These are phyloP conservation scores for Yponomeuta malinellus DNA, from an alignment of 2,888 invertebrate species.

Conservation along the genomic window DNA sequence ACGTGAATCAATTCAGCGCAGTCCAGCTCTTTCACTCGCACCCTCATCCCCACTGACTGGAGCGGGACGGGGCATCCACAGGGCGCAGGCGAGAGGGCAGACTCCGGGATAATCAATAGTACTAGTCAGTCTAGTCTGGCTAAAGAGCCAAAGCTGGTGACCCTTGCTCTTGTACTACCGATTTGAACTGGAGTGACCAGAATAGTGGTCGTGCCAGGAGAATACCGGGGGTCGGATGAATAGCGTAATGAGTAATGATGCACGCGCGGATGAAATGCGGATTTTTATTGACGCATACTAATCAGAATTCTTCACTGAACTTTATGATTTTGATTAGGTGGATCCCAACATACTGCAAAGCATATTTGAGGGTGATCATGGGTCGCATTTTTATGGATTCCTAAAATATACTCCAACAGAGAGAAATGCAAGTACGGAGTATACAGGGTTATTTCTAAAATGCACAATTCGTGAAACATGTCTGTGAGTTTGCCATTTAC, in stretches of 20 bases:
- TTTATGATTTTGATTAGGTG: neutral
- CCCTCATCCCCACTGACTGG: neutral
- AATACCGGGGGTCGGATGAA: neutral
- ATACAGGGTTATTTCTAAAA: too few relatives aligned
- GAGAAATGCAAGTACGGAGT: too few relatives aligned
- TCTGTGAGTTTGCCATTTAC: too few relatives aligned
- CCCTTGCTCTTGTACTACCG: neutral
- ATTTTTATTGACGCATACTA: neutral
- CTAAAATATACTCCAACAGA: too few relatives aligned
- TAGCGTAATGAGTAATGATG: neutral
- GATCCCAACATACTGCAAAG: neutral
- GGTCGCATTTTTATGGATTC: too few relatives aligned
- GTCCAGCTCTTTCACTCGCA: neutral
- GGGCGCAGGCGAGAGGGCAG: neutral
- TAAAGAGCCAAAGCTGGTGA: neutral
- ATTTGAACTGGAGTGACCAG: neutral
- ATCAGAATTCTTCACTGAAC: neutral
- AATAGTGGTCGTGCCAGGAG: neutral
- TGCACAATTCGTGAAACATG: too few relatives aligned
- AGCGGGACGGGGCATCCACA: neutral
- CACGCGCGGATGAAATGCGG: neutral
- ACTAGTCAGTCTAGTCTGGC: neutral
- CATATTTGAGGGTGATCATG: too few relatives aligned
- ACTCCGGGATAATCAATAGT: neutral
- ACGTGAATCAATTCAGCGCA: neutral